Percentiles rank a stretch among this genome's conserved stretches.
These are phyloP conservation scores for Peromyscus polionotus DNA, from an alignment of 2,113 vertebrate genomes.

Conservation along the genomic window DNA sequence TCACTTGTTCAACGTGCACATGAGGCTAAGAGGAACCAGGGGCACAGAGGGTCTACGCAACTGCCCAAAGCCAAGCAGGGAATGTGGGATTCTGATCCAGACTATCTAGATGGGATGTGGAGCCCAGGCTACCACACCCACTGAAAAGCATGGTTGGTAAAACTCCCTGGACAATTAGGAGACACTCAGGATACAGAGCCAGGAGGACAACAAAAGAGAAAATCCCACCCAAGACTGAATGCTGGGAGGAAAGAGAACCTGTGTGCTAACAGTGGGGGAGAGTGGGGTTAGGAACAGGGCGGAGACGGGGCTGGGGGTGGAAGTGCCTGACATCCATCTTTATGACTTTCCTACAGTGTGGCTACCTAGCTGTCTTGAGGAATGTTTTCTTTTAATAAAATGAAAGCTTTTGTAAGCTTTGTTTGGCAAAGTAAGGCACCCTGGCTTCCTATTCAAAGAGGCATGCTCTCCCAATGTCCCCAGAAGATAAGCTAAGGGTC, in stretches of 20 bases:
- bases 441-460: not conserved
- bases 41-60: not conserved
- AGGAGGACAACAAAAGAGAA: not conserved
- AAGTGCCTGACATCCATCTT: not conserved
- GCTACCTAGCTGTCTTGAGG: not conserved
- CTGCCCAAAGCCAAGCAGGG: not conserved
- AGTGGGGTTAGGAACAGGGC: not conserved
- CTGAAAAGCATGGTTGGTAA: not conserved
- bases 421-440: constrained; percentile 14
- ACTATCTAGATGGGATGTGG: not conserved
- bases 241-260: not conserved
- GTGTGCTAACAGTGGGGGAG: not conserved
- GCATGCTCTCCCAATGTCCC: not conserved
- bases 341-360: constrained; percentile 1
- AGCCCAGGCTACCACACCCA: not conserved
- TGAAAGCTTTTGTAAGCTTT: constrained; percentile 28
- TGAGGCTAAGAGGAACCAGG: not conserved
- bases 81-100: not conserved
- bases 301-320: not conserved
- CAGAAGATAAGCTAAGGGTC: no score
- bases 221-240: not conserved
- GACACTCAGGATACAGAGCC: not conserved
- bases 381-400: constrained; percentile 52
- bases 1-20: not conserved
- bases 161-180: not conserved